phyloP scores from a whole-genome alignment of 2,113 vertebrate genomes.

The Osmerus mordax region DNA sequence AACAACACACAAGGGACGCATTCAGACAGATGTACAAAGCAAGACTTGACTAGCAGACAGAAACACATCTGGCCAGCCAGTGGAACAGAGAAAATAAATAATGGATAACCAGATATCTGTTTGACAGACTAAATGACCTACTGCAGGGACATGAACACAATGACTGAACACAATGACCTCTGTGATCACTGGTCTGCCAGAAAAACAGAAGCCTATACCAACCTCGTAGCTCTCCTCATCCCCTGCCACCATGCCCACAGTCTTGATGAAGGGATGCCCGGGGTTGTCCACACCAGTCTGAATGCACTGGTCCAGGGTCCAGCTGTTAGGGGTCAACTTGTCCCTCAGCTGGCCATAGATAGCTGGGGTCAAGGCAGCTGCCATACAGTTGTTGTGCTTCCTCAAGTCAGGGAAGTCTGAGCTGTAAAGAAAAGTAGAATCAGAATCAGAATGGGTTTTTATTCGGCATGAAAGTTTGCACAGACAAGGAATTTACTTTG shows the following conservation, averaged over 20 bases:
- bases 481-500: no score
- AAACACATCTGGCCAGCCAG: no score
- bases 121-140: no score
- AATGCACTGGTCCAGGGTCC: slow-evolving; percentile 92
- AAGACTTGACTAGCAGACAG: no score
- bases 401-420: slow-evolving; percentile 90
- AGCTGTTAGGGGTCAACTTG: slow-evolving; percentile 82
- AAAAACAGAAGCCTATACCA: neutral
- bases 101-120: no score
- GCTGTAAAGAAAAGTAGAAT: slow-evolving; percentile 55
- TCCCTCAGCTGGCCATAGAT: slow-evolving; percentile 85
- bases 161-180: neutral
- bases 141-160: neutral
- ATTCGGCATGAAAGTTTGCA: no score
- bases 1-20: no score
- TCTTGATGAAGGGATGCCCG: slow-evolving; percentile 95
- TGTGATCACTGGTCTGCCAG: neutral
- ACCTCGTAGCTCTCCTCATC: slow-evolving; percentile 95
- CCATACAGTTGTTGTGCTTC: slow-evolving; percentile 97
- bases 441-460: no score
- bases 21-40: no score
- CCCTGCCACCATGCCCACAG: slow-evolving; percentile 90
- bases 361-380: slow-evolving; percentile 78
- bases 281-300: slow-evolving; percentile 95
- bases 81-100: no score